phyloP scores from a whole-genome alignment of 2,888 invertebrate genomes.

The Stenodera caucasica region DNA sequence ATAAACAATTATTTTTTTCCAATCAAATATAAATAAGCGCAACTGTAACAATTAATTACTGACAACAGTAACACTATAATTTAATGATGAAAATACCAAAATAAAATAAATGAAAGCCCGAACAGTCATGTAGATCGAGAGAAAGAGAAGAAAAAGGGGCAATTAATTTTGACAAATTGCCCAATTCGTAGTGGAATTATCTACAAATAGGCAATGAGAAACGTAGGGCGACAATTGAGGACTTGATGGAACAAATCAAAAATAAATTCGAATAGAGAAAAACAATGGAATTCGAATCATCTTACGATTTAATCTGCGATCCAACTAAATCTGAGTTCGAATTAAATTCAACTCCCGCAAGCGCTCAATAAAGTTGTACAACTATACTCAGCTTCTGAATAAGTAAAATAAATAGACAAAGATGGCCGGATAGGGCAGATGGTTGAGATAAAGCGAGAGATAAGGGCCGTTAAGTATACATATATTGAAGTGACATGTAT shows the following conservation, averaged over 20 bases:
- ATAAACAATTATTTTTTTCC: neutral
- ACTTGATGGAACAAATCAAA: neutral
- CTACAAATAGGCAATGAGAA: neutral
- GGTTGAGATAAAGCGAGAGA: neutral
- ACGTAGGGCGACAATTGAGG: neutral
- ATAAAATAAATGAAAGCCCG: neutral
- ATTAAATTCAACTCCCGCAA: constrained; percentile 12
- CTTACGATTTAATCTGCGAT: no score
- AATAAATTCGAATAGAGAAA: neutral
- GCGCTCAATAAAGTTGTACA: constrained; percentile 10
- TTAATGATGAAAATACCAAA: neutral
- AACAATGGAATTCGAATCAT: no score
- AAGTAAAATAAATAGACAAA: neutral
- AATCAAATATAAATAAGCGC: neutral
- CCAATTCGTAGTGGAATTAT: constrained; percentile 3
- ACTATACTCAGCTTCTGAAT: constrained; percentile 7
- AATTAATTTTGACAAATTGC: constrained; percentile 6
- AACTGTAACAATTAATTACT: neutral
- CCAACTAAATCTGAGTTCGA: constrained; percentile 9
- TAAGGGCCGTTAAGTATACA: neutral
- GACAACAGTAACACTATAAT: neutral
- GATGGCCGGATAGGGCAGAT: neutral
- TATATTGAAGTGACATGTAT: neutral
- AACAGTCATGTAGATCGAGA: neutral
- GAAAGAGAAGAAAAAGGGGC: neutral